A percentile compares a stretch with the other conserved stretches of the same genome.
These are phyloP conservation scores for Drosophila prosaltans DNA, from an alignment of 1,140 invertebrate species.

Conservation along the genomic window DNA sequence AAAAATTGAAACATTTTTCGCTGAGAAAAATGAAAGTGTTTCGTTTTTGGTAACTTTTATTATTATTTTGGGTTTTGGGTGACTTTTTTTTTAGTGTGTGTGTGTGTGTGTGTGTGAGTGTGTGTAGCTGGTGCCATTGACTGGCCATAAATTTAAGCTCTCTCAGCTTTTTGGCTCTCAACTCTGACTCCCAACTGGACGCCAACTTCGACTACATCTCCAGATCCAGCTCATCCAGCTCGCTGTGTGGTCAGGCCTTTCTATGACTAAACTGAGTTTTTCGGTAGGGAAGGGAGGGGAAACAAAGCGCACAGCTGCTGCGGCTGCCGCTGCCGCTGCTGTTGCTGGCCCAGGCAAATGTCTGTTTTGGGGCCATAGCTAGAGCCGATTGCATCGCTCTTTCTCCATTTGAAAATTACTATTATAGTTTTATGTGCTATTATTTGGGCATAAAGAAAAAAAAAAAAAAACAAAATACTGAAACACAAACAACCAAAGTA, in stretches of 20 bases:
- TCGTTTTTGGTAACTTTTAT: slow-evolving; percentile 66
- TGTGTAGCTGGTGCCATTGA: slow-evolving; percentile 74
- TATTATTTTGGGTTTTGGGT: slow-evolving; percentile 12
- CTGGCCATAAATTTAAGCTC: slow-evolving; percentile 69
- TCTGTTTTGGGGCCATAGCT: slow-evolving; percentile 38
- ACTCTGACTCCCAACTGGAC: slow-evolving; percentile 49
- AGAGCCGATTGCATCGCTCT: slow-evolving; percentile 69
- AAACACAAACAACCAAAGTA: slow-evolving; percentile 6
- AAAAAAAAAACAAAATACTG: slow-evolving; percentile 20
- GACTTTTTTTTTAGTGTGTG: slow-evolving; percentile 9
- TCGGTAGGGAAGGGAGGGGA: too few species aligned
- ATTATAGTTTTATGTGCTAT: slow-evolving; percentile 82
- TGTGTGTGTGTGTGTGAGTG: slow-evolving; percentile 2
- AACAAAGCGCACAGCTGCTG: slow-evolving; percentile 63
- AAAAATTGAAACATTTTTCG: slow-evolving; percentile 65
- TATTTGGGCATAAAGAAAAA: slow-evolving; percentile 73
- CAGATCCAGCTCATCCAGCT: slow-evolving; percentile 69
- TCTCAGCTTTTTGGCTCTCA: slow-evolving; percentile 25
- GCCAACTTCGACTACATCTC: slow-evolving; percentile 28
- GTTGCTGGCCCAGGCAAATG: slow-evolving; percentile 17
- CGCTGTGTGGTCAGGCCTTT: slow-evolving; percentile 77
- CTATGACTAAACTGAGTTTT: slow-evolving; percentile 61
- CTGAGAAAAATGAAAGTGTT: slow-evolving; percentile 78
- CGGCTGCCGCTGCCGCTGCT: background rate
- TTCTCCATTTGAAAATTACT: slow-evolving; percentile 80